Percentiles rank a stretch among this genome's conserved stretches.
Evolutionary conservation across 1,140 invertebrate genomes (phyloP).

Genomic region (Penaeus indicus): DNA sequence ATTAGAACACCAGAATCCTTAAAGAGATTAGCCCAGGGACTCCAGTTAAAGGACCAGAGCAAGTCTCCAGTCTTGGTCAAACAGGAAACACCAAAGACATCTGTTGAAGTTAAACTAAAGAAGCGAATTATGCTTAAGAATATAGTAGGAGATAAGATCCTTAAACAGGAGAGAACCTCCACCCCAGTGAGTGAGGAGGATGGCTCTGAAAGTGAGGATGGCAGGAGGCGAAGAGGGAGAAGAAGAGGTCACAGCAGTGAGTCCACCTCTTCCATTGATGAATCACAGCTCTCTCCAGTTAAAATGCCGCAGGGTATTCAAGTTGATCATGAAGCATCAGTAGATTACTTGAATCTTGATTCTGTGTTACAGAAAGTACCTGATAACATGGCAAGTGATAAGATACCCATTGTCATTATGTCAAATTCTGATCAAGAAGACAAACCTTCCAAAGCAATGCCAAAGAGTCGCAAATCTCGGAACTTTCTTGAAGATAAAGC

Average conservation of each 20-base stretch:
- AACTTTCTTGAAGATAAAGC: slow-evolving; percentile 16
- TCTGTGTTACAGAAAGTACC: slow-evolving; percentile 19
- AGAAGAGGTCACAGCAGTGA: background rate
- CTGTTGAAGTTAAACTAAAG: too few relatives aligned
- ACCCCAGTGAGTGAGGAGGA: slow-evolving; percentile 15
- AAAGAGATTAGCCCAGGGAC: slow-evolving; percentile 41
- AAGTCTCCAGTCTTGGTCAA: background rate
- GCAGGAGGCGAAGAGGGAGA: slow-evolving; percentile 7
- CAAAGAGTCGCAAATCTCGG: slow-evolving; percentile 6
- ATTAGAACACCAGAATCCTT: slow-evolving; percentile 57
- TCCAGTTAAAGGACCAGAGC: slow-evolving; percentile 24
- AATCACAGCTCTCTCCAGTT: too few relatives aligned
- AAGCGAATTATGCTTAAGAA: too few relatives aligned
- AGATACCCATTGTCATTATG: slow-evolving; percentile 41
- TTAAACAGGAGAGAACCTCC: background rate
- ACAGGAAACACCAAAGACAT: slow-evolving; percentile 10
- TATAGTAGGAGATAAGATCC: too few relatives aligned
- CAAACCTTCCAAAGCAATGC: slow-evolving; percentile 8
- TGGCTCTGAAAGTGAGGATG: background rate
- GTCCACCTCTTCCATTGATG: too few relatives aligned
- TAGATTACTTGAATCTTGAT: slow-evolving; percentile 13
- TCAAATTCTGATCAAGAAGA: slow-evolving; percentile 34
- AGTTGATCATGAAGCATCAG: background rate
- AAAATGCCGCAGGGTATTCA: too few relatives aligned
- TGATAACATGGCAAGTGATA: slow-evolving; percentile 25